Base-by-base conservation (phyloP, 2,113 vertebrate genomes). In the Rallus limicola region DNA sequence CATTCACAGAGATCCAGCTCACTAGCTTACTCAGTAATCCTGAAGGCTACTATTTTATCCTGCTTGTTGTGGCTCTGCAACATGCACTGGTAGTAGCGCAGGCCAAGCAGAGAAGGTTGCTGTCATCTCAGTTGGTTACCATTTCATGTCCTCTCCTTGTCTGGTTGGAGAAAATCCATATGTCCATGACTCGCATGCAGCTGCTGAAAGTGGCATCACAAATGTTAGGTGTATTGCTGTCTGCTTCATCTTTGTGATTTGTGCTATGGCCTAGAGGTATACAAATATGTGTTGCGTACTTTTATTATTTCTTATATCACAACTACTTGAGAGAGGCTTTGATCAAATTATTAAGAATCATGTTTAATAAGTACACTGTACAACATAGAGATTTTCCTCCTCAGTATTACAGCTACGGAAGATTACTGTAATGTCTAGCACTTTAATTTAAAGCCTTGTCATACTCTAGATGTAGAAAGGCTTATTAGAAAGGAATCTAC, bases 221-320 rank as follows among this genome's bases (percentile, higher is more conserved):
- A 44, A 36, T 28, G 16, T 18, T 46, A 18, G 5, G 15, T 4
- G 2, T 69, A 9, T 36, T 36, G 0, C 20, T 4, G 2, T 29
- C 33, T 84, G 31, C 25, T 11, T 50, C 70, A 21, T 33, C 3
- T 21, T 24, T 82, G 36, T 23, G 8, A 21, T 44, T 71, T 50
- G 5, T 55, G 11, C 50, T 63, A 23, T 9, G 29, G 33, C 20
- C 46, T 25, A 26, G 34, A 65, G 21, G 2, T 34, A 34, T 33
- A 52, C 19, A 69, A 64, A 80, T 11, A 62, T 8, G 7, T 3
- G 0, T 46, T 84, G 16, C 13, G 36, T 10, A 10, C 17, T 83
- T 86, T 42, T 69, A 24, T 42, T 78, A 42, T 50, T 85, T 9
- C 6, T 69, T 65, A 44, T 62, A 90, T 88, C 48, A 28, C 10